Evolutionary conservation across 37 sponge, comb jelly and placozoan genomes (phyloP), one percentile per base, ranked within the genome.

Genomic region (Oopsacas minuta): DNA sequence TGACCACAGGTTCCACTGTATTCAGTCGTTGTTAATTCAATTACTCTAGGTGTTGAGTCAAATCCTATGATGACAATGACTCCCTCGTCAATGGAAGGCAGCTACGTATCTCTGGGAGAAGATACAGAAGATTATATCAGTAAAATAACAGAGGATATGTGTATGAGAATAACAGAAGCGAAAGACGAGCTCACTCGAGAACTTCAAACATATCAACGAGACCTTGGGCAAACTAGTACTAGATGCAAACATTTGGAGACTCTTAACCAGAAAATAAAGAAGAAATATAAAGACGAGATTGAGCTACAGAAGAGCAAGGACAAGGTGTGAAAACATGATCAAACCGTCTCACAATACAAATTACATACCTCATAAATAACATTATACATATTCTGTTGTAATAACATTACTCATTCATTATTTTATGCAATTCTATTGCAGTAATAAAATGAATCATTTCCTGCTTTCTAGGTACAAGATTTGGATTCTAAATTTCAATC

Each of bases 61-160:
- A 5, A 15, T 15, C 49, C 49, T 15, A 42, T 42, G 49, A 15
- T 42, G 49, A n/a, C 51, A 22, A 12, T 46, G 17, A 25, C 30
- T 34, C 75, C 75, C 75, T 32, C 17, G 32, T 61, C 75, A 12
- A 61, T 61, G 75, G 75, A 61, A 12, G 75, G 75, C 28, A 61
- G 75, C 75, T 61, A 61, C 75, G 75, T 61, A 5, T 61, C 75
- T 25, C 30, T 61, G 75, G 75, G 75, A 61, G 75, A 61, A 3
- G 28, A 3, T 12, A 25, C 30, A 3, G 28, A 3, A 25, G 20
- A 10, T 3, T 25, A 3, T 12, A 12, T 61, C 7, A 61, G 28
- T 34, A 3, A 25, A 3, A 5, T 61, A 3, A 61, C 75, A n/a
- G 75, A 61, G 1, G 75, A 61, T 25, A 61, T 61, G 75, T 61